Evolutionary conservation across 2,113 vertebrate genomes (phyloP).

Genomic region (Cathartes aura): DNA sequence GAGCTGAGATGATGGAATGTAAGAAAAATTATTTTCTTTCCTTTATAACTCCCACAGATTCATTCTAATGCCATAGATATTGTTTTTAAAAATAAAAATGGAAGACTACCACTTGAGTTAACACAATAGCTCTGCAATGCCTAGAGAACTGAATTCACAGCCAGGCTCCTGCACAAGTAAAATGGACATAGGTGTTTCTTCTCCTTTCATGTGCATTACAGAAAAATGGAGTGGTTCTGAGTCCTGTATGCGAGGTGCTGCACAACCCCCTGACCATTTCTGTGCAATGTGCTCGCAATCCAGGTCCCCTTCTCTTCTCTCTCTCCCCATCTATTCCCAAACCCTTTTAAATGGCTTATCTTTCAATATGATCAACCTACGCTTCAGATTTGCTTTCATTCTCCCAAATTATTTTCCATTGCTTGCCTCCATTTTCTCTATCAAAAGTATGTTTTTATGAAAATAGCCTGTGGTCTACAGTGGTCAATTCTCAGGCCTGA

Average conservation of each 20-base stretch:
- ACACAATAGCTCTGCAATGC: neutral
- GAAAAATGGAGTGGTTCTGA: neutral
- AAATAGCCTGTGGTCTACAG: neutral
- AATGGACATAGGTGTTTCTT: neutral
- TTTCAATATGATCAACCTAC: neutral
- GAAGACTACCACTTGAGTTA: neutral
- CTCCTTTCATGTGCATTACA: neutral
- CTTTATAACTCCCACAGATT: neutral
- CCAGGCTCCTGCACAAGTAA: neutral
- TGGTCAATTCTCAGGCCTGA: neutral
- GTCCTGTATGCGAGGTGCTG: neutral
- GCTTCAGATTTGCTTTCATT: neutral
- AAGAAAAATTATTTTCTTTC: slow-evolving; percentile 37
- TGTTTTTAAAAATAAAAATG: slow-evolving; percentile 22
- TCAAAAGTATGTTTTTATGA: neutral
- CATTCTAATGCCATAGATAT: neutral
- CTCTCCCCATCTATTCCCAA: neutral
- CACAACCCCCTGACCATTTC: neutral
- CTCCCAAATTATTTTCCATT: neutral
- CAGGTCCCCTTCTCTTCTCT: neutral
- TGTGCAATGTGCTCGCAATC: neutral
- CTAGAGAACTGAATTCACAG: neutral
- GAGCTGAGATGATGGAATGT: slow-evolving; percentile 23
- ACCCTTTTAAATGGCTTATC: neutral
- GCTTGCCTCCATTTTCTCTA: neutral